Conservation (phyloP, 1,140 invertebrate species). For the Sesamia nonagrioides region DNA sequence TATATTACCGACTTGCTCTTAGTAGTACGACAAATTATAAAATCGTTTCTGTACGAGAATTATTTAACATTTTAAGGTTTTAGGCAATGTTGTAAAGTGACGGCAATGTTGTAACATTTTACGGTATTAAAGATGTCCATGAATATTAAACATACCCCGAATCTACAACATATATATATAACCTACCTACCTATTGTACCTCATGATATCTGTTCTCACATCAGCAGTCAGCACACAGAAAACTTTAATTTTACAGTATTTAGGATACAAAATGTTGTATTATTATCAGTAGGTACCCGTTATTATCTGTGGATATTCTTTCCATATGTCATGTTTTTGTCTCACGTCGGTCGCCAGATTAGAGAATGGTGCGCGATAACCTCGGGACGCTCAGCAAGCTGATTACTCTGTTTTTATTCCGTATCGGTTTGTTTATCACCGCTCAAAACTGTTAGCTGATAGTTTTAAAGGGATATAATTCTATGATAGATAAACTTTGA, state of each 20-base stretch:
- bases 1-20: too few relatives aligned
- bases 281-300: slow-evolving; percentile 1
- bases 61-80: too few relatives aligned
- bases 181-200: neutral
- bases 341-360: slow-evolving; percentile 16
- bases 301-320: slow-evolving; percentile 22
- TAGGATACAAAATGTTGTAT: neutral
- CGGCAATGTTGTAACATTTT: too few relatives aligned
- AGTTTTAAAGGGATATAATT: slow-evolving; percentile 51
- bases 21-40: too few relatives aligned
- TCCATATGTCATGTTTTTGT: slow-evolving; percentile 27
- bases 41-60: too few relatives aligned
- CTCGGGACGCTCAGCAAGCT: slow-evolving; percentile 44
- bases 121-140: too few relatives aligned
- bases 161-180: too few relatives aligned
- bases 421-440: slow-evolving; percentile 47
- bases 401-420: slow-evolving; percentile 55
- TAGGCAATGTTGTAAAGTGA: too few relatives aligned
- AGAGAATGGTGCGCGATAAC: slow-evolving; percentile 45
- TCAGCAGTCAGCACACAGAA: neutral
- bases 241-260: neutral
- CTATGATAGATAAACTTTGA: slow-evolving; percentile 49
- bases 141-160: too few relatives aligned
- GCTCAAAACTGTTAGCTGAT: slow-evolving; percentile 51
- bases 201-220: neutral